Evolutionary conservation across 2,888 invertebrate genomes (phyloP).

Genomic region (Clostera curtula): DNA sequence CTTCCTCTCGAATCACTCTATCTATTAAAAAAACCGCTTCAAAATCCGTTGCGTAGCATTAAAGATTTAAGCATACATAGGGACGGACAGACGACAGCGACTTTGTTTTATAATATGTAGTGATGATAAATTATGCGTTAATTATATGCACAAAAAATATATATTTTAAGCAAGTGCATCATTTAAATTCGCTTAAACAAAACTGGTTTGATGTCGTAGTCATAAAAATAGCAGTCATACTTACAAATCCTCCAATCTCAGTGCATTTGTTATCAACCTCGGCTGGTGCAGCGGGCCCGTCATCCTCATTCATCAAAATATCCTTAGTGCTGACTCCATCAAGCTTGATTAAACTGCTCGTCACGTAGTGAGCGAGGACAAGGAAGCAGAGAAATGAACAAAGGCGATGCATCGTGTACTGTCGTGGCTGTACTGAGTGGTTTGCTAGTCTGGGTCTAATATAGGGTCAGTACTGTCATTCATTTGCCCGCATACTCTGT

Average conservation of each 20-base stretch:
- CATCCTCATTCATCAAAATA: conserved; percentile 6
- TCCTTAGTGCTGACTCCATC: conserved; percentile 19
- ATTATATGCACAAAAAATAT: no score
- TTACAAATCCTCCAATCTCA: conserved; percentile 49
- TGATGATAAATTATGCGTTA: no score
- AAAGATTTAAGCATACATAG: no score
- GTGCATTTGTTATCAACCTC: conserved; percentile 28
- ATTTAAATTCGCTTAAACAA: no score
- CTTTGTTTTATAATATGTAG: no score
- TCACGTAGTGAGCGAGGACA: conserved; percentile 24
- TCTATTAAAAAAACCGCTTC: no score
- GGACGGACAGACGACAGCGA: no score
- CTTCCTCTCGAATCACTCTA: no score
- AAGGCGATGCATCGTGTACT: conserved; percentile 20
- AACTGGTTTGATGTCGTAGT: conserved; percentile 9
- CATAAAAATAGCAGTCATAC: conserved; percentile 20
- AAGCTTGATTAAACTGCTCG: conserved; percentile 29
- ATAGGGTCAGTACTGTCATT: conserved; percentile 14
- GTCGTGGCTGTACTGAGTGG: conserved; percentile 12
- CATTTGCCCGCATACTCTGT: conserved; percentile 10
- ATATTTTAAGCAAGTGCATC: no score
- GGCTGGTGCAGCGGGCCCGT: conserved; percentile 2
- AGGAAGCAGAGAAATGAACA: conserved; percentile 18
- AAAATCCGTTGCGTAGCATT: no score
- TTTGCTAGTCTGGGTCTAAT: conserved; percentile 11